Evolutionary conservation across 2,888 invertebrate genomes (phyloP).

Genomic region (Heliconius hortense): DNA sequence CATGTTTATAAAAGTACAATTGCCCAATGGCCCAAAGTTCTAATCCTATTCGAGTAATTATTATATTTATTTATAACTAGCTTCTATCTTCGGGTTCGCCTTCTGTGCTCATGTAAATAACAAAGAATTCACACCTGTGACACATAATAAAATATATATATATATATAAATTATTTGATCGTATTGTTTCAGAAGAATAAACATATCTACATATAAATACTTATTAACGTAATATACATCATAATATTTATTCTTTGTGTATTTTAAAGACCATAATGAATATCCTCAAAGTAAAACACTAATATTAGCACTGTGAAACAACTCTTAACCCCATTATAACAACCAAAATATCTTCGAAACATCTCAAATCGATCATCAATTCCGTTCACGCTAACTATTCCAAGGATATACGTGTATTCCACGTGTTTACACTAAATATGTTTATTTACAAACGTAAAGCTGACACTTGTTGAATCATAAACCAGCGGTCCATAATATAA

Average conservation of each 20-base stretch:
- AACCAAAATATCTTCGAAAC: slow-evolving; percentile 19
- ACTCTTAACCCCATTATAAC: neutral
- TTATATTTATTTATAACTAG: too few relatives aligned
- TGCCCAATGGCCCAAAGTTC: too few relatives aligned
- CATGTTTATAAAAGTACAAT: too few relatives aligned
- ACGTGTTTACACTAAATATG: slow-evolving; percentile 41
- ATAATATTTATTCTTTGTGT: neutral
- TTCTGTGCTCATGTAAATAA: too few relatives aligned
- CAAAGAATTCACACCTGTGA: too few relatives aligned
- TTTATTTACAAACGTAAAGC: slow-evolving; percentile 42
- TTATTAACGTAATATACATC: too few relatives aligned
- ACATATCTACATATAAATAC: too few relatives aligned
- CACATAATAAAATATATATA: too few relatives aligned
- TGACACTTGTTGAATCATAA: slow-evolving; percentile 59
- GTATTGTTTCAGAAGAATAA: too few relatives aligned
- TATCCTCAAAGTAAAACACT: neutral
- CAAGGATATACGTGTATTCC: slow-evolving; percentile 38
- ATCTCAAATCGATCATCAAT: slow-evolving; percentile 35
- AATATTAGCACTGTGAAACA: neutral
- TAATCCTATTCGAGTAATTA: too few relatives aligned
- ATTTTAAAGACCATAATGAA: neutral
- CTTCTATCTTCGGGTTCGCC: too few relatives aligned
- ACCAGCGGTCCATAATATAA: slow-evolving; percentile 55
- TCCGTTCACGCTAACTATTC: slow-evolving; percentile 38
- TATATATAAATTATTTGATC: too few relatives aligned